Percentiles rank a stretch among this genome's conserved stretches.
Conservation (phyloP, 2,113 vertebrate genomes). For the Triplophysa dalaica region DNA sequence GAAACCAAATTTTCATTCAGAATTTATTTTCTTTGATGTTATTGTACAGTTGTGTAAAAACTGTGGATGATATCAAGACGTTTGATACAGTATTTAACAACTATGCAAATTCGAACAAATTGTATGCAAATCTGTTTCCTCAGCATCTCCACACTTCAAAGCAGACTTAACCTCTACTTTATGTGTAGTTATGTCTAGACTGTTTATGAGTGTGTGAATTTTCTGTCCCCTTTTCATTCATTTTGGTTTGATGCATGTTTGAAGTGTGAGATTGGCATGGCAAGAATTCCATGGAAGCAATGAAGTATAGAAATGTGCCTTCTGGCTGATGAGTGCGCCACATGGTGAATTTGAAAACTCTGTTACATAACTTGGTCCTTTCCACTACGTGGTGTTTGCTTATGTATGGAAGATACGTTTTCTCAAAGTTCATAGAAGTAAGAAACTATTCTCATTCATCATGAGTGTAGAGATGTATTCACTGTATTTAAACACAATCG, state of each 20-base stretch:
- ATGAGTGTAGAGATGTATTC: neutral
- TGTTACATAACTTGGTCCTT: conserved; percentile 7
- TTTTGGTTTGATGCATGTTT: conserved; percentile 14
- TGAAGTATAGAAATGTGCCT: conserved; percentile 13
- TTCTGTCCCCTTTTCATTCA: neutral
- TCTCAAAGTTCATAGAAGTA: neutral
- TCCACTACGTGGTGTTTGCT: neutral
- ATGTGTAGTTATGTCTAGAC: neutral
- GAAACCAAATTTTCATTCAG: neutral
- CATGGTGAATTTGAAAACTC: conserved; percentile 10
- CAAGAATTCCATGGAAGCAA: conserved; percentile 8
- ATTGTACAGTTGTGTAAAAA: neutral
- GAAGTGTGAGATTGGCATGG: conserved; percentile 15
- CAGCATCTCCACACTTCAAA: neutral
- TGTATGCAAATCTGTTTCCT: neutral
- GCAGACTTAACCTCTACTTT: neutral
- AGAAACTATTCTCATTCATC: neutral
- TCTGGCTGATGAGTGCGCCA: neutral
- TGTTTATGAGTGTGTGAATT: neutral
- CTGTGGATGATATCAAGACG: neutral
- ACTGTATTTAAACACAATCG: neutral
- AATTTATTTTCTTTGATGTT: neutral
- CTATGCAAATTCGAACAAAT: neutral
- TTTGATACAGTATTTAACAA: neutral
- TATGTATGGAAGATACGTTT: neutral